Evolutionary conservation across 2,797 vertebrate species (phyloP).

Genomic region (Silurus aristotelis): DNA sequence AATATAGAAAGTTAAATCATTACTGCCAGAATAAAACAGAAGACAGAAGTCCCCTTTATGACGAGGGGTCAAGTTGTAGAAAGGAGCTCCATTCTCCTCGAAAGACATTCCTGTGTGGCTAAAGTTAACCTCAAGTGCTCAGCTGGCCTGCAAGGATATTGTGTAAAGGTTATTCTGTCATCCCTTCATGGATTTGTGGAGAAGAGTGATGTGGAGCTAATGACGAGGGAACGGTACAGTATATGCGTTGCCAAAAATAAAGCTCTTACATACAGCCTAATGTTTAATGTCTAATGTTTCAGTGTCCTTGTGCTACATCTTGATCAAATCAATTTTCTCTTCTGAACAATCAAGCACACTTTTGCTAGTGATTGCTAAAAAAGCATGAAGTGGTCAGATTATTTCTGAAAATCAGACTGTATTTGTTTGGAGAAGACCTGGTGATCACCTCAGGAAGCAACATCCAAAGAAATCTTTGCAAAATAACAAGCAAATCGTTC

Average conservation of each 20-base stretch:
- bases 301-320: not conserved
- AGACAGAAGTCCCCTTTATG: not conserved
- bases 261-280: not conserved
- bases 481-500: not conserved
- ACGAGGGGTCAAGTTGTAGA: not conserved
- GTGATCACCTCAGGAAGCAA: not conserved
- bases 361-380: not conserved
- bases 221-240: constrained; percentile 21
- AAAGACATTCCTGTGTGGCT: constrained; percentile 29
- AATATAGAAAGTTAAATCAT: not conserved
- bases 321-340: not conserved
- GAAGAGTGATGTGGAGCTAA: constrained; percentile 30
- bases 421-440: not conserved
- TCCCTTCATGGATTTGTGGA: constrained; percentile 19
- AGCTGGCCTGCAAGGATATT: constrained; percentile 55
- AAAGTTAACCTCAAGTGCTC: constrained; percentile 55
- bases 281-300: not conserved
- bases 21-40: not conserved
- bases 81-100: not conserved
- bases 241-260: not conserved
- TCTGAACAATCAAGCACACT: too few species aligned
- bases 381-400: not conserved
- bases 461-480: not conserved
- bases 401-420: not conserved
- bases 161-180: constrained; percentile 46